phyloP scores from a whole-genome alignment of 2,888 invertebrate genomes.

The Megastigmus dorsalis region DNA sequence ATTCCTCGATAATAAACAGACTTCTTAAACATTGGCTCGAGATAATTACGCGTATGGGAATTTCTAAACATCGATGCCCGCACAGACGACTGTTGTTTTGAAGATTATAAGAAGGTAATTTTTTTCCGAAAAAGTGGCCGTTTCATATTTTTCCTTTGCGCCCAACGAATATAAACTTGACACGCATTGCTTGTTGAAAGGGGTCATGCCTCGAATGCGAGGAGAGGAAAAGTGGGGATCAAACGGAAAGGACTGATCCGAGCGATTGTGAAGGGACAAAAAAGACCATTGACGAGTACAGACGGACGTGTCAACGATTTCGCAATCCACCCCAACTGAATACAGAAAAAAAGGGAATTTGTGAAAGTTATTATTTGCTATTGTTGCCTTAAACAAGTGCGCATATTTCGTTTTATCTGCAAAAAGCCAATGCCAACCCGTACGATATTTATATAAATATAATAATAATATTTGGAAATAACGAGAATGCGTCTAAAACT shows the following conservation, averaged over 20 bases:
- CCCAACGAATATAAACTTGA: conserved; percentile 26
- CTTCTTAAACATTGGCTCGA: no score
- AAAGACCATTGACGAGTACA: conserved; percentile 53
- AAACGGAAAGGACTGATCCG: conserved; percentile 49
- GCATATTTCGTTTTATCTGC: conserved; percentile 1
- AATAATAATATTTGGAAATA: no score
- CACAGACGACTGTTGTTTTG: no score
- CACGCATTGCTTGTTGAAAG: conserved; percentile 40
- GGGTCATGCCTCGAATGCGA: conserved; percentile 34
- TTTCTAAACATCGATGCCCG: no score
- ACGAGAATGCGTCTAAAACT: no score
- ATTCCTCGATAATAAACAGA: no score
- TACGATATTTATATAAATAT: no score
- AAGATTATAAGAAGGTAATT: no score
- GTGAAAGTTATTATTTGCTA: conserved; percentile 2
- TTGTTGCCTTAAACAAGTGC: background rate
- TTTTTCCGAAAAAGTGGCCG: no score
- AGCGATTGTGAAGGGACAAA: conserved; percentile 55
- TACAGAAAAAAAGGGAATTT: background rate
- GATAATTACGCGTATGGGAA: no score
- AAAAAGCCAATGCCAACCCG: no score
- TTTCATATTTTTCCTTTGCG: background rate
- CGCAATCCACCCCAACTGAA: background rate
- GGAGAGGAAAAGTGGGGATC: conserved; percentile 34
- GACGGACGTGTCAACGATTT: conserved; percentile 43